Base-by-base conservation (phyloP, 2,888 invertebrate genomes). In the Lasioglossum marginatum region DNA sequence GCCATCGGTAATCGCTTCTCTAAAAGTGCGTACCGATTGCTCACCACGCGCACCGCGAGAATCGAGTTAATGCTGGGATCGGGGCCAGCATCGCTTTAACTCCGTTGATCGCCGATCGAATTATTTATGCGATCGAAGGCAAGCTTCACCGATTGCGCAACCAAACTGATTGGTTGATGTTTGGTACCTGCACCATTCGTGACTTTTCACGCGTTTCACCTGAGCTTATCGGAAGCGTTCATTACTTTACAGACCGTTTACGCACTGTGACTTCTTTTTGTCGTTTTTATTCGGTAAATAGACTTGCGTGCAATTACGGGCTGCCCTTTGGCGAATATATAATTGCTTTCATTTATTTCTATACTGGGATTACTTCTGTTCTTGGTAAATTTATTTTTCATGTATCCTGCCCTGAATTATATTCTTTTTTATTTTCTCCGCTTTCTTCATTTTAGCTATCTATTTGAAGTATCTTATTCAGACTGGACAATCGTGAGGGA, bases 11-110 rank as follows among this genome's bases (percentile, higher is more conserved):
- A 77, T 77, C 77, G 77, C 4, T 48, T 40, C n/a, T 37, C 52
- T 37, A 31, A 70, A 70, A 77, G 70, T 77, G 48, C 77, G 70
- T 37, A n/a, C 77, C 40, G 77, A 37, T n/a, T n/a, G 14, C 75
- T 40, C 57, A 3, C 45, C 45, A 19, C 45, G 45, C 16, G 45
- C 34, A 45, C 34, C 34, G n/a, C 37, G 77, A 68, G 68, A 77
- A 77, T 45, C 48, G 34, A 68, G 45, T 75, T 60, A 75, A 60
- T 73, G 34, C 76, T 19, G 27, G 43, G 63, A 31, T 52, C 73
- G 52, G 31, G 12, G 76, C 43, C 60, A 8, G 43, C 27, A 31
- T 23, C 63, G 63, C 43, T 34, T 63, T 31, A 40, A 43, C 23
- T 76, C 23, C 27, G 19, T 12, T 48, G 23, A 77, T 68, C 77